Conservation (phyloP, 2,888 invertebrate genomes). For the Invenusta paracnida region DNA sequence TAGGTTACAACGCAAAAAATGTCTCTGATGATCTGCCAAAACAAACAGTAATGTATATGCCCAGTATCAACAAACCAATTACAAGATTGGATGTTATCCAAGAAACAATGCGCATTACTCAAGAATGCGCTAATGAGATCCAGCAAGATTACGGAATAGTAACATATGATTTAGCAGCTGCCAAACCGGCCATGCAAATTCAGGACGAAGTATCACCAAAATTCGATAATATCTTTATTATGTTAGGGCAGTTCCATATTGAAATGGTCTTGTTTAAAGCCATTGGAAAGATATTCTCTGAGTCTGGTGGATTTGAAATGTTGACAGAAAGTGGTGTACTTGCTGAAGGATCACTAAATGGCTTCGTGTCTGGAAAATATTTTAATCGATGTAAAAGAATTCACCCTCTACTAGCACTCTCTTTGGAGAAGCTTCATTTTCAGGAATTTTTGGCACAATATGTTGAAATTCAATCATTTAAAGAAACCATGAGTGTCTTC, state of each 20-base stretch:
- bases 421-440: conserved; percentile 46
- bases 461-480: conserved; percentile 31
- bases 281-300: conserved; percentile 47
- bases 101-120: conserved; percentile 45
- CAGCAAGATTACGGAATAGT: conserved; percentile 44
- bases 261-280: conserved; percentile 46
- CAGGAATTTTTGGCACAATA: conserved; percentile 40
- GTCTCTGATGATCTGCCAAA: conserved; percentile 42
- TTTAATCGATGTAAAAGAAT: conserved; percentile 47
- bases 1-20: conserved; percentile 45
- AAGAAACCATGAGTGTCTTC: not conserved
- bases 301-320: conserved; percentile 46
- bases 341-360: conserved; percentile 46
- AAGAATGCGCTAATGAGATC: conserved; percentile 45
- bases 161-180: conserved; percentile 45
- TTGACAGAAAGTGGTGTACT: conserved; percentile 47
- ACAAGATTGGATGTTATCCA: conserved; percentile 45
- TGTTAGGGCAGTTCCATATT: conserved; percentile 48
- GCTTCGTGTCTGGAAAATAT: conserved; percentile 45
- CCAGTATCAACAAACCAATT: conserved; percentile 43
- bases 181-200: conserved; percentile 47
- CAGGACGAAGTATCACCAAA: conserved; percentile 45
- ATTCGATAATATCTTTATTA: conserved; percentile 48
- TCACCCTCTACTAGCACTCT: conserved; percentile 46
- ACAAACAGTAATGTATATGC: conserved; percentile 46